These are phyloP conservation scores for Microtus richardsoni DNA, from an alignment of 2,113 vertebrate species.

Conservation along the genomic window DNA sequence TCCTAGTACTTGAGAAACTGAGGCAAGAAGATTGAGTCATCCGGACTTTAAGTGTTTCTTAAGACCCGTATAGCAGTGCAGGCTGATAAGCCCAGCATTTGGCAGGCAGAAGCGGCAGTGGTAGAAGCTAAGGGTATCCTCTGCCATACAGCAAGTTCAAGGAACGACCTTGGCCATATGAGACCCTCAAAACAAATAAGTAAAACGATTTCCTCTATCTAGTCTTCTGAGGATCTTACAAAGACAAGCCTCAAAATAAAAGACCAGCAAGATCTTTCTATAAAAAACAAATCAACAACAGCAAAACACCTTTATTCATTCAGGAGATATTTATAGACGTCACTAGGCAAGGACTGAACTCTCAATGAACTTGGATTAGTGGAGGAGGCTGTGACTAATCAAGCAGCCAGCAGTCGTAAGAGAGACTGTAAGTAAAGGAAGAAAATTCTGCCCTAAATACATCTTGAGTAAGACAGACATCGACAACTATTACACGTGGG, in stretches of 20 bases:
- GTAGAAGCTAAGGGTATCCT: not conserved
- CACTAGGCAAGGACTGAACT: not conserved
- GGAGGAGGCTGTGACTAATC: not conserved
- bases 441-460: not conserved
- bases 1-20: not conserved
- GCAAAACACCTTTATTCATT: not conserved
- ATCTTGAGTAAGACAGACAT: not conserved
- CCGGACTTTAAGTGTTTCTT: not conserved
- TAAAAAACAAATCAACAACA: not conserved
- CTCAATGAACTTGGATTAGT: not conserved
- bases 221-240: not conserved
- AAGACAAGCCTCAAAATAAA: not conserved
- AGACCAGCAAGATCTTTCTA: not conserved
- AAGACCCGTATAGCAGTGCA: not conserved
- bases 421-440: not conserved
- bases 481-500: not conserved
- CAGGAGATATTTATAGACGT: constrained; percentile 15
- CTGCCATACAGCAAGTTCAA: not conserved
- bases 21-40: not conserved
- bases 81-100: not conserved
- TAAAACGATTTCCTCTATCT: not conserved
- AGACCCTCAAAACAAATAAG: not conserved
- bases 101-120: not conserved
- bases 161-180: not conserved
- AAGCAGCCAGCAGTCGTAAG: constrained; percentile 7